phyloP scores from a whole-genome alignment of 2,888 invertebrate species.

The Nasonia oneida region DNA sequence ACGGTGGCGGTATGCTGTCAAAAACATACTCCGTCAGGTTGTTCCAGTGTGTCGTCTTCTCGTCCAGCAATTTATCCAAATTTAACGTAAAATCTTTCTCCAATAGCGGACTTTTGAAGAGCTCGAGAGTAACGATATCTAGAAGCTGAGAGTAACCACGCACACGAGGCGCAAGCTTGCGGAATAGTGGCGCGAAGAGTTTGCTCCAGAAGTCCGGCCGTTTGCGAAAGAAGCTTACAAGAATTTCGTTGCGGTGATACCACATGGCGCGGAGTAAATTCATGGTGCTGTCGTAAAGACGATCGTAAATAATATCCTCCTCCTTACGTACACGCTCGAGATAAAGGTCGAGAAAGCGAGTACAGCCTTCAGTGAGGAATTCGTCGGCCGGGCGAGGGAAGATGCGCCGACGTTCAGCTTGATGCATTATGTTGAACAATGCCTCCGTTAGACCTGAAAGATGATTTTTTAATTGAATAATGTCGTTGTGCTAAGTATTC shows the following conservation, averaged over 20 bases:
- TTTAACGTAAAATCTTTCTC: slow-evolving; percentile 74
- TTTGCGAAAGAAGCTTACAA: slow-evolving; percentile 77
- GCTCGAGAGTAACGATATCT: slow-evolving; percentile 76
- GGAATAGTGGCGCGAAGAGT: slow-evolving; percentile 75
- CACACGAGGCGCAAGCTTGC: slow-evolving; percentile 70
- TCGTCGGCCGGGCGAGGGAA: slow-evolving; percentile 76
- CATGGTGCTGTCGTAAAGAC: slow-evolving; percentile 77
- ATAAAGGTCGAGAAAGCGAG: slow-evolving; percentile 75
- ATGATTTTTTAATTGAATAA: background rate
- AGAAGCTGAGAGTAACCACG: slow-evolving; percentile 76
- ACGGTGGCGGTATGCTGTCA: slow-evolving; percentile 60
- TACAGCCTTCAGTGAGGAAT: slow-evolving; percentile 77
- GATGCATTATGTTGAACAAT: slow-evolving; percentile 77
- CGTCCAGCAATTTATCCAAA: slow-evolving; percentile 74
- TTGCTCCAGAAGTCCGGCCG: slow-evolving; percentile 77
- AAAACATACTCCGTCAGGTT: slow-evolving; percentile 71
- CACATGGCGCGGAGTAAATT: slow-evolving; percentile 77
- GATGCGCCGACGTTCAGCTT: slow-evolving; percentile 75
- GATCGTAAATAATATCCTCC: slow-evolving; percentile 74
- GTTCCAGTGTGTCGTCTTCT: slow-evolving; percentile 71
- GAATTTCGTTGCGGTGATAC: slow-evolving; percentile 77
- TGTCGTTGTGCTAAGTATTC: background rate
- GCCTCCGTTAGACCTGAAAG: slow-evolving; percentile 78
- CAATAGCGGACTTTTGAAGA: slow-evolving; percentile 74
- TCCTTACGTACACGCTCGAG: slow-evolving; percentile 74